phyloP scores from a whole-genome alignment of 1,140 invertebrate genomes.

The Nephotettix cincticeps region DNA sequence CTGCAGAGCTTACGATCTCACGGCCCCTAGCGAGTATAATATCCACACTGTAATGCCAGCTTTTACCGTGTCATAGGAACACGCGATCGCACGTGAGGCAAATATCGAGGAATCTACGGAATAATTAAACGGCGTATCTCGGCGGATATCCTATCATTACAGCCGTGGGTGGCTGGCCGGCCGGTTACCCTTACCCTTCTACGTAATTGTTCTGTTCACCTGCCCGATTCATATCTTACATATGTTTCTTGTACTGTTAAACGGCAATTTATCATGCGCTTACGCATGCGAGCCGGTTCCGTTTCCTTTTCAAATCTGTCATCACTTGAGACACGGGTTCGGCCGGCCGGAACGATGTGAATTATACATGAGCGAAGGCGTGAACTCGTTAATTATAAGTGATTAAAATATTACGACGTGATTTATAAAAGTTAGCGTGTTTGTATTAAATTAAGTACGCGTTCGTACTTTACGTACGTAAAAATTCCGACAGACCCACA shows the following conservation, averaged over 20 bases:
- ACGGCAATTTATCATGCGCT: not conserved
- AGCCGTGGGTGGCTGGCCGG: not conserved
- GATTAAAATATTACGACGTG: too few relatives aligned
- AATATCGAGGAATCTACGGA: constrained; percentile 1
- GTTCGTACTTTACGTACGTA: too few relatives aligned
- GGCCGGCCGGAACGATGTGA: not conserved
- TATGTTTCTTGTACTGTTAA: not conserved
- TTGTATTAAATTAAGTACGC: too few relatives aligned
- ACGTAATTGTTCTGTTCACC: not conserved
- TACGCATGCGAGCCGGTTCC: not conserved
- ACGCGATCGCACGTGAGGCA: not conserved
- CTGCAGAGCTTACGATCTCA: not conserved
- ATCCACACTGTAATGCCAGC: not conserved
- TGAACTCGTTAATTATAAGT: too few relatives aligned
- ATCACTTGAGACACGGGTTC: not conserved
- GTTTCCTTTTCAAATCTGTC: constrained; percentile 6
- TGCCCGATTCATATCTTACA: not conserved
- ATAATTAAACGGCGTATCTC: not conserved
- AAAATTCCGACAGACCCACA: too few relatives aligned
- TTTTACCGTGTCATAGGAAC: not conserved
- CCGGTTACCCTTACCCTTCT: not conserved
- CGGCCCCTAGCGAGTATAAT: not conserved
- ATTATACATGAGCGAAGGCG: too few relatives aligned
- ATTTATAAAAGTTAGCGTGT: too few relatives aligned
- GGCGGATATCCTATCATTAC: constrained; percentile 9